phyloP scores from a whole-genome alignment of 2,113 vertebrate genomes.

The Mystacornis crossleyi region DNA sequence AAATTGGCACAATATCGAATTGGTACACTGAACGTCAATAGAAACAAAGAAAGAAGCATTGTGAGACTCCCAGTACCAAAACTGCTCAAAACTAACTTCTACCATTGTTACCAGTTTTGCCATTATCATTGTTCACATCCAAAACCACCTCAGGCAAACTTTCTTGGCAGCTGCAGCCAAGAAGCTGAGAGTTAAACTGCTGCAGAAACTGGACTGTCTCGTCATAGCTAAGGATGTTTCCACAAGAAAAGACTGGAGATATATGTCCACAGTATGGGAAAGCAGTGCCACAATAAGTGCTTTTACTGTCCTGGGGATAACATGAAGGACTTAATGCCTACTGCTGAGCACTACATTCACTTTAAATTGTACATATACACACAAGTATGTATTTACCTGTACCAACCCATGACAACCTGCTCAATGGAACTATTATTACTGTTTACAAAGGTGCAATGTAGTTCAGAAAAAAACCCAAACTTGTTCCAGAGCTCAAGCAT shows the following conservation, averaged over 20 bases:
- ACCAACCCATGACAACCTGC: too few species aligned
- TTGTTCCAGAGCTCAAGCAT: neutral
- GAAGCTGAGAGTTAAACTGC: neutral
- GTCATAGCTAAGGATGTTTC: neutral
- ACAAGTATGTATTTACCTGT: neutral
- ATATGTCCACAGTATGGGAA: neutral
- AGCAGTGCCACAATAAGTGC: neutral
- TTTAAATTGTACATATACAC: neutral
- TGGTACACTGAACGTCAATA: neutral
- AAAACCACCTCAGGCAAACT: neutral
- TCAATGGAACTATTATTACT: neutral
- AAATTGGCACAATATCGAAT: neutral
- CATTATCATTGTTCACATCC: neutral
- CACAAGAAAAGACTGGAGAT: neutral
- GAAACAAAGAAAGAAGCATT: neutral
- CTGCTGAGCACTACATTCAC: neutral
- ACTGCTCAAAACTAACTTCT: neutral
- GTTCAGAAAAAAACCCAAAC: neutral
- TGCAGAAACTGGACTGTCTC: neutral
- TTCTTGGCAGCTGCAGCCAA: neutral
- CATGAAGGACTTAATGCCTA: neutral
- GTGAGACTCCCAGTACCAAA: neutral
- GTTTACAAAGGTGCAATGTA: neutral
- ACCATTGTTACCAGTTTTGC: neutral
- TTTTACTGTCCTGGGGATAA: neutral